Percentiles rank a stretch among this genome's conserved stretches.
These are phyloP conservation scores for Serilophus lunatus DNA, from an alignment of 2,113 vertebrate genomes.

Conservation along the genomic window DNA sequence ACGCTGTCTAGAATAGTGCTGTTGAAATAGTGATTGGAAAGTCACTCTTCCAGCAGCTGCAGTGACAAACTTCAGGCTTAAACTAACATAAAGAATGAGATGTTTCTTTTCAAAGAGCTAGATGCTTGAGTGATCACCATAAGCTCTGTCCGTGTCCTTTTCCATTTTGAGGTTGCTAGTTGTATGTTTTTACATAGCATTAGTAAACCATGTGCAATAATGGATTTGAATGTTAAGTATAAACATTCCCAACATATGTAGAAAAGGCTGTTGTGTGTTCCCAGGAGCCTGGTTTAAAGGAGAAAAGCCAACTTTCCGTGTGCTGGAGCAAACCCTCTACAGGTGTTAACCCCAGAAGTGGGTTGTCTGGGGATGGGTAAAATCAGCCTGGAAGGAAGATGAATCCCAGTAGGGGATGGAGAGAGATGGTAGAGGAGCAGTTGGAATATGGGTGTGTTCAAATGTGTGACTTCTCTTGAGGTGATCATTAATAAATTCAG, in stretches of 20 bases:
- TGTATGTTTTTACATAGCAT: neutral
- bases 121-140: neutral
- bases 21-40: neutral
- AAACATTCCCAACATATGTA: fast-evolving
- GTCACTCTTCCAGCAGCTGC: neutral
- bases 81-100: neutral
- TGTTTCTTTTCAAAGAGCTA: neutral
- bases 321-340: neutral
- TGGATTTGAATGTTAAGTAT: neutral
- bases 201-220: neutral
- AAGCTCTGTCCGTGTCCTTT: neutral
- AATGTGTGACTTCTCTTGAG: neutral
- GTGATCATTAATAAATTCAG: neutral
- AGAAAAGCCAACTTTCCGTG: neutral
- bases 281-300: neutral
- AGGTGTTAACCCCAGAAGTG: fast-evolving
- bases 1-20: neutral
- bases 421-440: neutral
- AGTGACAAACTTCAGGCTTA: neutral
- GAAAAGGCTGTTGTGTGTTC: neutral
- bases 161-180: neutral
- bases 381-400: neutral
- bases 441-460: neutral
- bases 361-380: neutral
- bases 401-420: neutral